A percentile compares a stretch with the other conserved stretches of the same genome.
Evolutionary conservation across 2,113 vertebrate species (phyloP).

Genomic region (Rhizomys pruinosus): DNA sequence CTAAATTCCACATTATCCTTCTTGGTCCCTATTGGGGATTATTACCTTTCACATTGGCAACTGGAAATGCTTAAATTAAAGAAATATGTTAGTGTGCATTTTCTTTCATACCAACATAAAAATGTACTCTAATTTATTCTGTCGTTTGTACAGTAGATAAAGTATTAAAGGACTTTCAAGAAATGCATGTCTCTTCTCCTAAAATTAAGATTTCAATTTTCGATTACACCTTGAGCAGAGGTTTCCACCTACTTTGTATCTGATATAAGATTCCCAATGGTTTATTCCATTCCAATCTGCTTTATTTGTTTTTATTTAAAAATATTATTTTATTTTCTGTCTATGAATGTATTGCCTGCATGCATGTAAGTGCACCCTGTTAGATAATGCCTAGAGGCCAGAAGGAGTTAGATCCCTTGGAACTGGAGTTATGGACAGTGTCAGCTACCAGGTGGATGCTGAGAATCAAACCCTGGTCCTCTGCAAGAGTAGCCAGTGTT

Average conservation of each 20-base stretch:
- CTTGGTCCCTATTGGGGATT: accelerated
- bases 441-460: too few species aligned
- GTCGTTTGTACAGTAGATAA: neutral
- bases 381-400: too few species aligned
- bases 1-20: accelerated
- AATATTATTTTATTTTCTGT: too few species aligned
- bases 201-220: neutral
- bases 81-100: neutral
- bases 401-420: too few species aligned
- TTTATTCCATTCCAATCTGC: neutral
- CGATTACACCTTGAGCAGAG: neutral
- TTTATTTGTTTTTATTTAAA: too few species aligned
- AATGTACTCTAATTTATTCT: neutral
- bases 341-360: too few species aligned
- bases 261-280: neutral
- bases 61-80: neutral
- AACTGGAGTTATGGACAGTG: too few species aligned
- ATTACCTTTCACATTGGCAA: neutral
- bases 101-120: neutral
- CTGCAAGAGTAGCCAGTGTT: too few species aligned
- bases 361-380: too few species aligned
- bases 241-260: neutral
- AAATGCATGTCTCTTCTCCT: conserved; percentile 12
- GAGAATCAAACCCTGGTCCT: too few species aligned
- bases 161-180: neutral